Conservation (phyloP, 2,797 vertebrate species). For the Dendrocincla tyrannina region DNA sequence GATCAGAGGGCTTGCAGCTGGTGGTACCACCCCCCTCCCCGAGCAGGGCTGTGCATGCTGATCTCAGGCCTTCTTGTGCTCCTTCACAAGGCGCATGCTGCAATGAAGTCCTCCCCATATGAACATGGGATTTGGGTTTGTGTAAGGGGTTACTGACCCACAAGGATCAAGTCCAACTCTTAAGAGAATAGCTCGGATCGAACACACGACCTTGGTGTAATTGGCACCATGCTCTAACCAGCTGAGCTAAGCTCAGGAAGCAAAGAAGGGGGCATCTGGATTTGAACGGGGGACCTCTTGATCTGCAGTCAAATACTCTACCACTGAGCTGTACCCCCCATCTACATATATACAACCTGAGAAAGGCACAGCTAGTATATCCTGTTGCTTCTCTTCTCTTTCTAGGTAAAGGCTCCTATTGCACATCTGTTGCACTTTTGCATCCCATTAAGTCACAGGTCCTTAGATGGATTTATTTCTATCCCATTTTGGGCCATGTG, state of each 20-base stretch:
- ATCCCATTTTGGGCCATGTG: neutral
- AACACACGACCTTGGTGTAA: neutral
- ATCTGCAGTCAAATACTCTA: conserved; percentile 65
- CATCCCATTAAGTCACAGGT: neutral
- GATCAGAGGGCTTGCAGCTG: neutral
- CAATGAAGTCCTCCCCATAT: fast-evolving
- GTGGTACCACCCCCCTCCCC: neutral
- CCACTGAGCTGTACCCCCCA: conserved; percentile 54
- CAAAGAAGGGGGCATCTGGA: conserved; percentile 68
- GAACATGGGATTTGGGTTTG: neutral
- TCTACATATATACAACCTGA: fast-evolving
- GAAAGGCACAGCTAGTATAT: neutral
- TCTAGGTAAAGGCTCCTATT: neutral
- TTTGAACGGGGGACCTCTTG: conserved; percentile 62
- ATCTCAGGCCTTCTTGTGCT: neutral
- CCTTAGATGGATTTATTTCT: neutral
- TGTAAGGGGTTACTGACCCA: neutral
- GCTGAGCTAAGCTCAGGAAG: neutral
- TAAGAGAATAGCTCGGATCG: no score
- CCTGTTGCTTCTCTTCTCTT: neutral
- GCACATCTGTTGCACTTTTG: neutral
- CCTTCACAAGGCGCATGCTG: fast-evolving
- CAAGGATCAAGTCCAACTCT: no score
- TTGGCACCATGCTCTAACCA: neutral
- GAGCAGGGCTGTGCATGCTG: neutral